phyloP scores from a whole-genome alignment of 1,140 invertebrate genomes.

The Ceratina australensis region DNA sequence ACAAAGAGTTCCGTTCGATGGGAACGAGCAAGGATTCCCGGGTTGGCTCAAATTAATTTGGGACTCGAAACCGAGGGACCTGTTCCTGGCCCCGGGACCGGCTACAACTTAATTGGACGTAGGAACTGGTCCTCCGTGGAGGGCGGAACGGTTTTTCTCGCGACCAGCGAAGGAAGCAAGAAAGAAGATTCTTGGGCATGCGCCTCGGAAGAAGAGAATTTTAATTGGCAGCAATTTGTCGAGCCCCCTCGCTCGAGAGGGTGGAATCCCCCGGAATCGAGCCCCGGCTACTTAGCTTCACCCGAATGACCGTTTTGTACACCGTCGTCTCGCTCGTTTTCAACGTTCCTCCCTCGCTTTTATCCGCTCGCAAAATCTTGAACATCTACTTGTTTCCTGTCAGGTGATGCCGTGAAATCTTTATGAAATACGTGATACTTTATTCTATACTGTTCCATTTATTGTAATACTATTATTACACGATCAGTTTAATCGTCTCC shows the following conservation, averaged over 20 bases:
- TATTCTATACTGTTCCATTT: too few relatives aligned
- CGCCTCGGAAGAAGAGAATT: conserved; percentile 70
- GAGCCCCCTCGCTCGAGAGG: conserved; percentile 27
- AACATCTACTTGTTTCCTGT: not conserved
- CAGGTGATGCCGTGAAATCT: not conserved
- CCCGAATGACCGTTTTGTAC: conserved; percentile 49
- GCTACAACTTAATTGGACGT: conserved; percentile 77
- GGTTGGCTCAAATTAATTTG: conserved; percentile 49
- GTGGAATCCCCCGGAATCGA: conserved; percentile 34
- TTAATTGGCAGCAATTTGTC: conserved; percentile 79
- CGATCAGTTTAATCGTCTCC: too few relatives aligned
- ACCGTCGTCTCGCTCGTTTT: conserved; percentile 27
- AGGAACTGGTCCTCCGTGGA: conserved; percentile 70
- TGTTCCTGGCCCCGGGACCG: conserved; percentile 27
- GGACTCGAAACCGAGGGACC: conserved; percentile 36
- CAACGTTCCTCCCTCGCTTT: not conserved
- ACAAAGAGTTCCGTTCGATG: conserved; percentile 13
- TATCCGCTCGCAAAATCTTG: not conserved
- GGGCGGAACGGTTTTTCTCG: conserved; percentile 5
- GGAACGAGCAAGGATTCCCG: conserved; percentile 2
- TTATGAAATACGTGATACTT: not conserved
- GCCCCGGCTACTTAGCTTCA: conserved; percentile 51
- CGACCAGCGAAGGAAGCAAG: not conserved
- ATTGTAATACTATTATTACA: too few relatives aligned
- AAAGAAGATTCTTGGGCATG: conserved; percentile 29